phyloP scores from a whole-genome alignment of 2,888 invertebrate genomes.

The Gandaritis pyraliata region DNA sequence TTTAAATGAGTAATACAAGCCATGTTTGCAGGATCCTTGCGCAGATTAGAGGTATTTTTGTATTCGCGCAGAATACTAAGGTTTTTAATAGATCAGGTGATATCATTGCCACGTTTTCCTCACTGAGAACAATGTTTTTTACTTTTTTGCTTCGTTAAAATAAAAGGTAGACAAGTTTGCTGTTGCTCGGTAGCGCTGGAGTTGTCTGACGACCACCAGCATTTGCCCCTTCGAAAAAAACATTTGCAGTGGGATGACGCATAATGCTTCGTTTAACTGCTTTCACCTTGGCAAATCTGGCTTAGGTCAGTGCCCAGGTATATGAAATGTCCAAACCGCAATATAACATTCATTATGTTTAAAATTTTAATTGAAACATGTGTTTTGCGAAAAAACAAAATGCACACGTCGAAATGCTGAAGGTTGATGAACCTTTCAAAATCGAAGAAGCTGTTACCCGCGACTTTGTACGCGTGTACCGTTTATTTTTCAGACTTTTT shows the following conservation, averaged over 20 bases:
- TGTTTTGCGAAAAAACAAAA: not conserved
- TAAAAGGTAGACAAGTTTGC: not conserved
- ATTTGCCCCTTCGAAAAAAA: no score
- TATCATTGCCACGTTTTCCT: conserved; percentile 11
- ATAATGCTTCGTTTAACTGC: no score
- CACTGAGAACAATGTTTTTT: not conserved
- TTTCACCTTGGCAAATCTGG: not conserved
- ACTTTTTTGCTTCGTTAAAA: not conserved
- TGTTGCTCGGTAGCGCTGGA: not conserved
- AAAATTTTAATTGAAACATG: not conserved
- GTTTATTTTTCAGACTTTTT: no score
- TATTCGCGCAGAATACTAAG: conserved; percentile 15
- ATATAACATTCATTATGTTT: not conserved
- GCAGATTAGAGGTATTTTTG: conserved; percentile 10
- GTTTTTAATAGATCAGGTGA: conserved; percentile 3
- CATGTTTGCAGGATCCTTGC: conserved; percentile 12
- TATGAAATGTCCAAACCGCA: not conserved
- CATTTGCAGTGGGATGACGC: no score
- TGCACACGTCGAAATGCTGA: not conserved
- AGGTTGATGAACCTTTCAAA: not conserved
- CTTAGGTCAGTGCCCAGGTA: not conserved
- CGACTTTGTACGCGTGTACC: no score
- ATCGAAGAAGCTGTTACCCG: no score
- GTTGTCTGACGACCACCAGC: no score
- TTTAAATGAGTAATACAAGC: conserved; percentile 9